phyloP scores from a whole-genome alignment of 2,888 invertebrate species.

The Germaria angustata region DNA sequence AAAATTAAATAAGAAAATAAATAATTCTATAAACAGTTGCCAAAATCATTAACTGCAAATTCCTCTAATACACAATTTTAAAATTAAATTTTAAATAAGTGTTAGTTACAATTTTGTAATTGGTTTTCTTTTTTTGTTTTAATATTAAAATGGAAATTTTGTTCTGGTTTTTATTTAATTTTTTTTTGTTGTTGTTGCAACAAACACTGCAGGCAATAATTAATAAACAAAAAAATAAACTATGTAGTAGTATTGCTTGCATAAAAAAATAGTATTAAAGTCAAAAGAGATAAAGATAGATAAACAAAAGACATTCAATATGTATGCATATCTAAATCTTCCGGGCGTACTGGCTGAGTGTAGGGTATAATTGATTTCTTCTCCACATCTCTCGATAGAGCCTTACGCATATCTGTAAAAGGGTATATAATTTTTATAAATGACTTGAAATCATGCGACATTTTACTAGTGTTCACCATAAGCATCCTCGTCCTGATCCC shows the following conservation, averaged over 20 bases:
- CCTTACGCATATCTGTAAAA: constrained; percentile 97
- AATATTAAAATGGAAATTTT: constrained; percentile 36
- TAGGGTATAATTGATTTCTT: constrained; percentile 96
- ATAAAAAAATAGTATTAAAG: constrained; percentile 20
- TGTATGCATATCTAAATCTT: constrained; percentile 79
- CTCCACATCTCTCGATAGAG: constrained; percentile 93
- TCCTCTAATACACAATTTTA: too few species aligned
- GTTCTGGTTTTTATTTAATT: constrained; percentile 28
- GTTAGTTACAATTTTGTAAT: constrained; percentile 46
- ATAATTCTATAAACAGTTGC: too few species aligned
- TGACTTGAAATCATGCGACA: background rate
- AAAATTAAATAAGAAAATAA: too few species aligned
- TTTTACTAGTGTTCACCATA: constrained; percentile 85
- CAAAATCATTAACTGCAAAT: too few species aligned
- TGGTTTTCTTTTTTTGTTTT: background rate
- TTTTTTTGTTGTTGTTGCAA: background rate
- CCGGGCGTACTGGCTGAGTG: constrained; percentile 95
- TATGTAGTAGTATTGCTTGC: constrained; percentile 30
- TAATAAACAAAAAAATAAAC: constrained; percentile 18
- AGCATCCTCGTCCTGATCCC: constrained; percentile 98
- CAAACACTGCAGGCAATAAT: constrained; percentile 39
- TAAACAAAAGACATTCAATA: constrained; percentile 61
- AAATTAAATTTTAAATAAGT: constrained; percentile 3
- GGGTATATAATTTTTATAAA: background rate
- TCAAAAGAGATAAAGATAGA: constrained; percentile 22